Conservation (phyloP, 2,113 vertebrate species). For the Peromyscus californicus region DNA sequence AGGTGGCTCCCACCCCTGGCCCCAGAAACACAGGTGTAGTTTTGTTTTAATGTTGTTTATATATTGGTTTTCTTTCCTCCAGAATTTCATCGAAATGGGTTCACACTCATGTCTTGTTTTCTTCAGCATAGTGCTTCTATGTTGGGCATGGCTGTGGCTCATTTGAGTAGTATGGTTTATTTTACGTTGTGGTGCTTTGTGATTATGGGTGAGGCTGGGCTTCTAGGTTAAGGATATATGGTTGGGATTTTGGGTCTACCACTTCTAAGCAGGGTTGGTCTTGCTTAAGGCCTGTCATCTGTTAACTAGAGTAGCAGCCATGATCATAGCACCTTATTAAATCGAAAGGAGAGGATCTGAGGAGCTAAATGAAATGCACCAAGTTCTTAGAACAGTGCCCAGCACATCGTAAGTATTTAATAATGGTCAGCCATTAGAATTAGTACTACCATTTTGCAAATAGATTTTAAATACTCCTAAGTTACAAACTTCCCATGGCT, state of each 20-base stretch:
- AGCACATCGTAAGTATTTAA: not conserved
- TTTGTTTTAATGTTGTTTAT: slow-evolving; percentile 22
- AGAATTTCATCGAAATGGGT: slow-evolving; percentile 51
- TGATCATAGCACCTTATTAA: not conserved
- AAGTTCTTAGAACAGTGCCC: not conserved
- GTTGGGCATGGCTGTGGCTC: not conserved
- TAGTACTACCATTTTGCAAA: slow-evolving; percentile 19
- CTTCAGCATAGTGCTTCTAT: not conserved
- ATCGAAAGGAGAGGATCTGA: not conserved
- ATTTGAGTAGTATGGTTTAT: not conserved
- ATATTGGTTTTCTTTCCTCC: slow-evolving; percentile 18
- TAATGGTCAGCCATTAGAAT: not conserved
- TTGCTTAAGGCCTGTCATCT: slow-evolving; percentile 11
- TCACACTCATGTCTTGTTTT: slow-evolving; percentile 22
- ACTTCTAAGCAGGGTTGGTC: not conserved
- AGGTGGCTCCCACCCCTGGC: not conserved
- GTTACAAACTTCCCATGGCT: not conserved
- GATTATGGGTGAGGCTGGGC: not conserved
- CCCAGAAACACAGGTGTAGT: not conserved
- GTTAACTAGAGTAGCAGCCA: not conserved
- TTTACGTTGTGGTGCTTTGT: slow-evolving; percentile 51
- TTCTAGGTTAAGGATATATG: not conserved
- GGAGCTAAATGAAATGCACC: not conserved
- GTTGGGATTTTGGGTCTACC: slow-evolving; percentile 20
- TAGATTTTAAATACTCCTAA: not conserved